Evolutionary conservation across 2,888 invertebrate species (phyloP), one percentile per base, ranked within the genome.

Genomic region (Stenichneumon culpator): DNA sequence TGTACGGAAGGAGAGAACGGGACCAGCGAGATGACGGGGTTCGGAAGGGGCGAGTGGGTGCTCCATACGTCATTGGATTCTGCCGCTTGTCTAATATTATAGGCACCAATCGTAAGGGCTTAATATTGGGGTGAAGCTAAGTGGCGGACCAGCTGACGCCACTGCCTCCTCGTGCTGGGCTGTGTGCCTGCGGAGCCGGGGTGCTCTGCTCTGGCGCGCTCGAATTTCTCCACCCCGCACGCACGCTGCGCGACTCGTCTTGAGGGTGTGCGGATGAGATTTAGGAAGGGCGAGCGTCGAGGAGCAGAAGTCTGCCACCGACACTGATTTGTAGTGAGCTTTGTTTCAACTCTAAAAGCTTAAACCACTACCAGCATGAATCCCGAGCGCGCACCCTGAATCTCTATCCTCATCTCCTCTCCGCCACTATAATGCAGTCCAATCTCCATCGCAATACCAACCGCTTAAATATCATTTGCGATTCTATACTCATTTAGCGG

Each of bases 81-180:
- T 90, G 90, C 90, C 89, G 91, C 91, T 93, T 92, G 92, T 93
- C 93, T 93, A 92, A 93, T 94, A 93, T 93, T 92, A 94, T 93
- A 92, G 92, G 92, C 91, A 93, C 91, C 93, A 93, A 93, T 93
- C 92, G 92, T 91, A 92, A 93, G 93, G 92, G 93, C 93, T 93
- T 93, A 93, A 94, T 94, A 94, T 93, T 92, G 92, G 93, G 94
- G 93, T 93, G 93, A 93, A 93, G 93, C 93, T 94, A 95, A 95
- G 95, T 95, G 95, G 94, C 93, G 93, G 92, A 93, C 94, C 95
- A 95, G 95, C 94, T 95, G 95, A 95, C 95, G 95, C 95, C 94
- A 87, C 83, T 88, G 86, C 73, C 81, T 86, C 70, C 36, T 65
- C 83, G 65, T 75, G 73, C 70, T 65, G 28, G 28, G 36, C 63